Evolutionary conservation across 2,113 vertebrate species (phyloP).

Genomic region (Castor canadensis): DNA sequence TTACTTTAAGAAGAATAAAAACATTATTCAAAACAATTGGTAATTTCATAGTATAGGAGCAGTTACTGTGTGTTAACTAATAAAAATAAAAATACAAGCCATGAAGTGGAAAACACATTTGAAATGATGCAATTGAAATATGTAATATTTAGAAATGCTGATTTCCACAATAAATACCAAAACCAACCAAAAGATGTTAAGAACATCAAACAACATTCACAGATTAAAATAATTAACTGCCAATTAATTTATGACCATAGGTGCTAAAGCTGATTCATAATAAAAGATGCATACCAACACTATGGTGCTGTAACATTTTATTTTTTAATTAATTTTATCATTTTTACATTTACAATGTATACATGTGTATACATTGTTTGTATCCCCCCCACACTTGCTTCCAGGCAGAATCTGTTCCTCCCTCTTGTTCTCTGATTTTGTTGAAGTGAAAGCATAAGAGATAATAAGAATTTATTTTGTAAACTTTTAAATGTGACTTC

Average conservation of each 20-base stretch:
- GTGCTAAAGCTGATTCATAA: not conserved
- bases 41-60: not conserved
- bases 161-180: not conserved
- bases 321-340: too few relatives aligned
- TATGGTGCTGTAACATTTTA: not conserved
- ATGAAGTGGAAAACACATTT: not conserved
- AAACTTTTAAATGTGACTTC: not conserved
- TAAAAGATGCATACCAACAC: not conserved
- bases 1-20: not conserved
- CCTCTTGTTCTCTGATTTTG: too few relatives aligned
- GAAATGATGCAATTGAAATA: not conserved
- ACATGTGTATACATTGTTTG: too few relatives aligned
- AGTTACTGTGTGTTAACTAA: not conserved
- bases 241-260: not conserved
- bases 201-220: too few relatives aligned
- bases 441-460: too few relatives aligned
- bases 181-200: not conserved
- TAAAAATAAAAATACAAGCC: too few relatives aligned
- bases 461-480: not conserved
- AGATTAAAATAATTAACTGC: not conserved
- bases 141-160: not conserved
- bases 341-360: too few relatives aligned
- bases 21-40: not conserved
- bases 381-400: too few relatives aligned
- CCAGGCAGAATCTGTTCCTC: too few relatives aligned